Conservation (phyloP, 2,888 invertebrate genomes). For the Alloscopus bannaensis region DNA sequence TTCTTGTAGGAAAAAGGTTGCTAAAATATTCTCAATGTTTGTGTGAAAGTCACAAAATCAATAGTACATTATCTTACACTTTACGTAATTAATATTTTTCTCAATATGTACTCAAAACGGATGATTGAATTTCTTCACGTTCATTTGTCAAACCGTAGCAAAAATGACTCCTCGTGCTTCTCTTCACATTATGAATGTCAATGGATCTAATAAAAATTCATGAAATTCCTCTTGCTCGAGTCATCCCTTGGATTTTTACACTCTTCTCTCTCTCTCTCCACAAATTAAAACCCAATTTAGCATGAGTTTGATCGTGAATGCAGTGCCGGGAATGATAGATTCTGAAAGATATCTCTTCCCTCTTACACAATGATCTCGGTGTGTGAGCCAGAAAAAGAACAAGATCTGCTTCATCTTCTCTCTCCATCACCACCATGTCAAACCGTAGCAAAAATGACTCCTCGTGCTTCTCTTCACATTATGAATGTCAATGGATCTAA, state of each 20-base stretch:
- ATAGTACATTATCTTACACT: too few relatives aligned
- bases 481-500: constrained; percentile 21
- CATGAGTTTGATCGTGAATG: neutral
- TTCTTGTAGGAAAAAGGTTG: too few relatives aligned
- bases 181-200: constrained; percentile 11
- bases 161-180: constrained; percentile 3
- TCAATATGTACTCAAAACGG: too few relatives aligned
- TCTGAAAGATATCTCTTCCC: too few relatives aligned
- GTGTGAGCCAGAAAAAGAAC: too few relatives aligned
- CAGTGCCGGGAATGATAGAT: too few relatives aligned
- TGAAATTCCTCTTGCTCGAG: constrained; percentile 22
- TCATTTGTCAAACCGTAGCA: neutral
- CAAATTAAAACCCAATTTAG: constrained; percentile 38
- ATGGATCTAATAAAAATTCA: constrained; percentile 26
- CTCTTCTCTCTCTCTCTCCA: too few relatives aligned
- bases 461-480: neutral
- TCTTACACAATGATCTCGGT: too few relatives aligned
- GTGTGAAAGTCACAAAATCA: too few relatives aligned
- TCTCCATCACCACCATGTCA: neutral
- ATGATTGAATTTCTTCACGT: too few relatives aligned
- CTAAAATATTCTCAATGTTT: too few relatives aligned
- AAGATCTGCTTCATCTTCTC: neutral
- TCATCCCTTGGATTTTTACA: constrained; percentile 27
- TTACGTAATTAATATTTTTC: too few relatives aligned
- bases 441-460: neutral